phyloP scores from a whole-genome alignment of 2,888 invertebrate genomes.

The Scaptomyza flava region DNA sequence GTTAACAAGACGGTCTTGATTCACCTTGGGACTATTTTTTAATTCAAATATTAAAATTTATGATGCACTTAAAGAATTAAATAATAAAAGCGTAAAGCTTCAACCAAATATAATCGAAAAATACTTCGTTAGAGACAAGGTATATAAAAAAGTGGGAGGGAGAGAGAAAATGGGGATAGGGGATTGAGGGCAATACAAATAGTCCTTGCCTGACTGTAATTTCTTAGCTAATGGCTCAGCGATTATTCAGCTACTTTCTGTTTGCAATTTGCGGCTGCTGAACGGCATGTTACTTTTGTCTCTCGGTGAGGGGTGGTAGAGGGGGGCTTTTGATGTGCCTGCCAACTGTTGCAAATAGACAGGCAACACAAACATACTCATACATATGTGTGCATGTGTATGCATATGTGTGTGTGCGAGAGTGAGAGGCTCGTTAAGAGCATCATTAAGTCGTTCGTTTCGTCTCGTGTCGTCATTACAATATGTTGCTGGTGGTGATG shows the following conservation, averaged over 20 bases:
- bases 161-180: not conserved
- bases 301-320: rapidly evolving
- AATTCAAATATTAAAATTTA: too few relatives aligned
- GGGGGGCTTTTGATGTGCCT: constrained; percentile 6
- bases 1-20: too few relatives aligned
- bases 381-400: constrained; percentile 1
- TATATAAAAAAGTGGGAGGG: not conserved
- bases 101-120: not conserved
- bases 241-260: constrained; percentile 64
- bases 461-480: constrained; percentile 43
- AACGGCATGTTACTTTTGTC: constrained; percentile 20
- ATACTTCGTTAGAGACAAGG: not conserved
- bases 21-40: too few relatives aligned
- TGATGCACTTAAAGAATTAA: not conserved
- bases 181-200: constrained; percentile 17
- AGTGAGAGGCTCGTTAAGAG: constrained; percentile 57
- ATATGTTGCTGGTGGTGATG: constrained; percentile 10
- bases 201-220: constrained; percentile 56
- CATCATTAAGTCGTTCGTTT: constrained; percentile 66
- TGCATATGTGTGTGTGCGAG: constrained; percentile 28
- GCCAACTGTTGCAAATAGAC: constrained; percentile 58
- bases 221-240: constrained; percentile 52
- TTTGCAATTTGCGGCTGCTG: constrained; percentile 52
- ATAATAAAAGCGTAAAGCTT: not conserved
- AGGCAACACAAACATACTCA: constrained; percentile 33